Evolutionary conservation across 2,888 invertebrate species (phyloP).

Genomic region (Hanleya hanleyi): DNA sequence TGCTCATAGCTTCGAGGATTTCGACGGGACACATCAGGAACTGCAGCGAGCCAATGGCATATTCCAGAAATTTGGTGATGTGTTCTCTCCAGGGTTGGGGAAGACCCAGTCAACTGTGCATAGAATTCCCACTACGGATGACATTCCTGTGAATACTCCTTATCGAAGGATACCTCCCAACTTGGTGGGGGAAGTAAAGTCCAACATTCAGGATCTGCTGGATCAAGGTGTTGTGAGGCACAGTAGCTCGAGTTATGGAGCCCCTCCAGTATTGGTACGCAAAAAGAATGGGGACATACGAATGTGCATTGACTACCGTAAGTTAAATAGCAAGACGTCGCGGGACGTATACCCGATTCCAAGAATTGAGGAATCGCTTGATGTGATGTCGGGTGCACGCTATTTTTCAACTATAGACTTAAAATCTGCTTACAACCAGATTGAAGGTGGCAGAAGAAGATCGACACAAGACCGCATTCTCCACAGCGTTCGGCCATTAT

Average conservation of each 20-base stretch:
- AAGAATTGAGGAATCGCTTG: conserved; percentile 40
- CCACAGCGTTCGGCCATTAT: conserved; percentile 23
- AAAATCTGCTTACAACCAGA: conserved; percentile 9
- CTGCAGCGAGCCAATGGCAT: too few species aligned
- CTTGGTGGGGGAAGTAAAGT: conserved; percentile 15
- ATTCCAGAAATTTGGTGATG: conserved; percentile 5
- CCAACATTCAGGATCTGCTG: conserved; percentile 24
- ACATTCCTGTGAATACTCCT: conserved; percentile 10
- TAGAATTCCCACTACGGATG: not conserved
- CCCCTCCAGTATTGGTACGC: conserved; percentile 35
- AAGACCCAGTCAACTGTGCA: conserved; percentile 6
- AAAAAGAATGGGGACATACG: conserved; percentile 36
- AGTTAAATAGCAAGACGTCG: conserved; percentile 32
- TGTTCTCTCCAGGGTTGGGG: conserved; percentile 9
- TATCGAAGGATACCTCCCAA: conserved; percentile 22
- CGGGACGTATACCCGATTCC: too few species aligned
- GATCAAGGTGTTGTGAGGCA: not conserved
- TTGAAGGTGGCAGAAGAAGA: conserved; percentile 28
- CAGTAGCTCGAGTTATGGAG: conserved; percentile 28
- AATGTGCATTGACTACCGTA: conserved; percentile 32
- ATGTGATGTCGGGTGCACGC: conserved; percentile 24
- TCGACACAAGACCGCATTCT: conserved; percentile 36
- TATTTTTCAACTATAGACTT: conserved; percentile 33
- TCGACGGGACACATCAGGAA: too few species aligned
- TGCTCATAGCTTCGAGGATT: too few species aligned